Evolutionary conservation across 2,888 invertebrate species (phyloP), one percentile per base, ranked within the genome.

Genomic region (Onchidella celtica): DNA sequence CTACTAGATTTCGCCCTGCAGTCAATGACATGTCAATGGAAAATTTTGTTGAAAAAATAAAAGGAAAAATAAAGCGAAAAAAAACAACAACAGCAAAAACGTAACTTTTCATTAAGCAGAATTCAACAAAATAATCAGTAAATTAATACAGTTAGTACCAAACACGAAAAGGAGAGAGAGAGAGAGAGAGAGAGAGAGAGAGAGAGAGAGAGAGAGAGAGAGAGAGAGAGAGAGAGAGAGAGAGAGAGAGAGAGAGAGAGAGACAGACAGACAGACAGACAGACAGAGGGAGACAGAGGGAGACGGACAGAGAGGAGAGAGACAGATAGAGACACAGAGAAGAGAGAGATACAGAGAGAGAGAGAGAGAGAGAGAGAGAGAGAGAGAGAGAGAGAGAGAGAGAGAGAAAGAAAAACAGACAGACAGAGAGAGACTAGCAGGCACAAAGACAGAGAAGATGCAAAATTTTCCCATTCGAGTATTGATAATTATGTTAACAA

Each of bases 131-230:
- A n/a, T 57, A 29, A 78, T 47, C 32, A 32, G 38, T 17, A 61
- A 24, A 38, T 36, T 29, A 11, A 78, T 59, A 59, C 24, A 40
- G 57, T 70, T 14, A 79, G 61, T 38, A 55, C 70, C 27, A 72
- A 55, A 59, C 36, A 63, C 24, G 34, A 72, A 27, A 40, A 34
- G 14, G 47, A 66, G 40, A 66, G 47, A 47, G 24, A 66, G 32
- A 66, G 3, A 40, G 21, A 76, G 1, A 36, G n/a, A 47, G 40
- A 47, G 1, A 40, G 2, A 65, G 47, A 40, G 27, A 66, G 38
- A 65, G 27, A 76, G 47, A 40, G 40, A 40, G 27, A 66, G 65
- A 66, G 40, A 38, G 65, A 76, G 24, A 76, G 47, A 65, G n/a
- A 40, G 66, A 63, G 29, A 32, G 21, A 76, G 40, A 66, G 36